Evolutionary conservation across 2,797 vertebrate genomes (phyloP), one percentile per base, ranked within the genome.

Genomic region (Halcyon chelicuti): DNA sequence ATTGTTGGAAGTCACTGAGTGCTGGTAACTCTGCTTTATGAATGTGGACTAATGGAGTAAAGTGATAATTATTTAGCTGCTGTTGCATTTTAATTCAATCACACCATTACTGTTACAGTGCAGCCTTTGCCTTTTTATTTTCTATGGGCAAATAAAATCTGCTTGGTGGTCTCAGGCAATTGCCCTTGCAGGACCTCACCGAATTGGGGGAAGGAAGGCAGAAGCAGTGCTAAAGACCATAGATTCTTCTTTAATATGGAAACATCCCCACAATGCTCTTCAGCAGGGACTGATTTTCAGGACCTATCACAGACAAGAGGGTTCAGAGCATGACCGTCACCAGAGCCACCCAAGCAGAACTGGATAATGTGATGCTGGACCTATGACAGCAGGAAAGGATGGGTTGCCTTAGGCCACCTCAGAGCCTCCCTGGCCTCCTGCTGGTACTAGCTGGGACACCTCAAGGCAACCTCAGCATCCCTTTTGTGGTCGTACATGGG

Each of bases 1-100:
- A 97, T 97, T 94, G 90, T 94, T 95, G 87, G 93, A 96, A 91
- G 89, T 93, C 82, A 92, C 77, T 72, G 70, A 92, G 76, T 95
- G 94, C 95, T 96, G 93, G 94, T 97, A 93, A 90, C 94, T 97
- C 96, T 78, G 61, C 88, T 94, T 96, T 93, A 96, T 96, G 91
- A 88, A 76, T 74, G 76, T 33, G 31, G 63, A 47, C 80, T 96
- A 96, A 94, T 93, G 82, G 92, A 81, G 62, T 63, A 76, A 93
- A 94, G 70, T 79, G 83, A 73, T 95, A 96, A 97, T 94, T 92
- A 95, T 86, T 96, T 94, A 93, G 92, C 66, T 95, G 86, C 95
- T 86, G 42, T 62, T 94, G 89, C 86, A 72, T 95, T 96, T 97
- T 87, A 96, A 96, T 96, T 94, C 84, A 83, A 28, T 87, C 49